Base-by-base conservation (phyloP, 2,113 vertebrate species). In the Paedocypris sp. region DNA sequence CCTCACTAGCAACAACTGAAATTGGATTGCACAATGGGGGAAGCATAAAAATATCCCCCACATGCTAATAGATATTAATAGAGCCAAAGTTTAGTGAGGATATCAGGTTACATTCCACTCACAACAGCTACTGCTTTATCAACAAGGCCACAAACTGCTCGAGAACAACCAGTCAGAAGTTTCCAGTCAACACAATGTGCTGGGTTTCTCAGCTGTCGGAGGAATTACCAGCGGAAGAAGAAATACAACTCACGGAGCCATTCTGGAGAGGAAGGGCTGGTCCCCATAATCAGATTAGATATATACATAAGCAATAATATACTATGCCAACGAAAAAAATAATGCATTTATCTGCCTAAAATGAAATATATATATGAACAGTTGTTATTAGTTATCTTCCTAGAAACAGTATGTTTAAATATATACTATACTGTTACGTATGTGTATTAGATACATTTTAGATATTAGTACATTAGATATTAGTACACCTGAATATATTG, bases 1-100 rank as follows among this genome's bases (percentile, higher is more conserved):
- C 4, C 6, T 38, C 10, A 38, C 3, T 41, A 39, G 18, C 18
- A 22, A 18, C 11, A 19, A 12, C 31, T 41, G 3, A 56, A 56
- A 28, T 29, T 15, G 3, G 22, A 36, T 49, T 28, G 54, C 28
- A 63, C 61, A 64, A 46, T 64, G 23, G 41, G 22, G 11, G 16
- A 20, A 10, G 29, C 26, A 12, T 15, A 51, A 26, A 31, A 32
- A 64, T 36, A 43, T 28, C 26, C 59, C 41, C 11, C 69, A 60
- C 60, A 60, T 53, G 41, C 53, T 49, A 9, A 8, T 6, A 11
- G 49, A 45, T 71, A 64, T 71, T 71, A 67, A 60, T 67, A 71
- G 60, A 16, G 53, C 33, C 10, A 56, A 20, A 38, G 69, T 60
- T 49, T 50, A 54, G 60, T 38, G 15, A 20, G 32, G 31, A 19